Conservation (phyloP, 1,140 invertebrate genomes). For the Trichonephila clavata region DNA sequence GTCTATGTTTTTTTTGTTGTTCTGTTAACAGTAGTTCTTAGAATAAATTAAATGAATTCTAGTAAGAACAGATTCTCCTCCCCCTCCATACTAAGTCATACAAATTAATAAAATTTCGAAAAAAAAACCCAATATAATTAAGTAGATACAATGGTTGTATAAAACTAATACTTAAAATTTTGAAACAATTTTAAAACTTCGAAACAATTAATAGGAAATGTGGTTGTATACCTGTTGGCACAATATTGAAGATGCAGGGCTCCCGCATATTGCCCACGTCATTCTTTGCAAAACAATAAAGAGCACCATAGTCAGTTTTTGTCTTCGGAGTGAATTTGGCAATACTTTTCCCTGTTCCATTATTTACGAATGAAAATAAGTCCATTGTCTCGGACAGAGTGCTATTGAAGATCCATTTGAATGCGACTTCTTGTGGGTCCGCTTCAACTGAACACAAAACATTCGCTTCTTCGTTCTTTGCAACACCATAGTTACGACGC, state of each 20-base stretch:
- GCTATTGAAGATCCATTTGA: constrained; percentile 95
- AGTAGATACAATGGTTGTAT: neutral
- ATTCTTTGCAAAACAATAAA: constrained; percentile 92
- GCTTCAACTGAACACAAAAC: constrained; percentile 92
- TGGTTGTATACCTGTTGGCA: constrained; percentile 88
- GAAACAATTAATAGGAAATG: neutral
- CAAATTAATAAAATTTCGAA: no score
- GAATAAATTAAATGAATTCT: no score
- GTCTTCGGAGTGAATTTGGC: constrained; percentile 88
- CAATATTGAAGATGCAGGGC: constrained; percentile 94
- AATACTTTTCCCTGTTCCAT: constrained; percentile 83
- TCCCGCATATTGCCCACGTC: constrained; percentile 87
- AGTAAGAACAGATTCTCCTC: no score
- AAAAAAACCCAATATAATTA: no score
- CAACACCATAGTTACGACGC: constrained; percentile 90
- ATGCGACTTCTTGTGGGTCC: constrained; percentile 89
- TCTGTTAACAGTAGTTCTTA: no score
- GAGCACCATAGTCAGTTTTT: constrained; percentile 92
- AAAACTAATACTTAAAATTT: neutral
- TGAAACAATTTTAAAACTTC: neutral
- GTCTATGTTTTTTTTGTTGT: no score
- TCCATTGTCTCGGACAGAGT: constrained; percentile 81
- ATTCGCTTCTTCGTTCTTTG: constrained; percentile 87
- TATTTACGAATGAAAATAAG: neutral
- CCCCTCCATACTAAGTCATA: no score